phyloP scores from a whole-genome alignment of 2,113 vertebrate genomes.

The Philantomba maxwellii region DNA sequence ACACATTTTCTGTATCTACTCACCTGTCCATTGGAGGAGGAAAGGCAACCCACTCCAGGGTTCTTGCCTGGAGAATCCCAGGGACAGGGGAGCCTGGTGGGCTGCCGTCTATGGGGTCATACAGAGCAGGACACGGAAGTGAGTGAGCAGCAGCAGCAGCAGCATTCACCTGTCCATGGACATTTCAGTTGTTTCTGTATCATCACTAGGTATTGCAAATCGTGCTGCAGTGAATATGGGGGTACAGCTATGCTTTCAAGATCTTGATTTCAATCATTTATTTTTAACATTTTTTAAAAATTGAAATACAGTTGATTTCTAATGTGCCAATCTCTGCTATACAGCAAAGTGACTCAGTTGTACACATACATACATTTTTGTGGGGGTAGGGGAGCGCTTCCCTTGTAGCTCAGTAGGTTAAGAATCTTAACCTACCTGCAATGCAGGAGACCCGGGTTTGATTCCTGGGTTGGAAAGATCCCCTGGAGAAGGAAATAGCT shows the following conservation, averaged over 20 bases:
- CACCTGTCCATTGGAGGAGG: background rate
- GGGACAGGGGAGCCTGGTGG: too few relatives aligned
- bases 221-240: background rate
- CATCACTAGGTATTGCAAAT: background rate
- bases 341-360: background rate
- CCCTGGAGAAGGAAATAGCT: background rate
- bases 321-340: background rate
- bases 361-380: background rate
- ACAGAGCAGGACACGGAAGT: too few relatives aligned
- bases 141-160: too few relatives aligned
- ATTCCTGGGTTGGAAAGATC: background rate
- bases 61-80: too few relatives aligned
- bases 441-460: background rate
- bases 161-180: background rate
- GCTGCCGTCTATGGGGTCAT: too few relatives aligned
- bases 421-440: background rate
- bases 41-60: too few relatives aligned
- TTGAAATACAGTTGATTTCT: background rate
- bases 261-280: background rate
- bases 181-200: background rate
- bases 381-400: rapidly evolving
- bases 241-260: background rate
- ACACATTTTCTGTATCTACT: background rate
- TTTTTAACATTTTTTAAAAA: background rate
- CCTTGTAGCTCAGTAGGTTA: background rate